phyloP scores from a whole-genome alignment of 2,888 invertebrate genomes.

The Temnothorax ravouxi region DNA sequence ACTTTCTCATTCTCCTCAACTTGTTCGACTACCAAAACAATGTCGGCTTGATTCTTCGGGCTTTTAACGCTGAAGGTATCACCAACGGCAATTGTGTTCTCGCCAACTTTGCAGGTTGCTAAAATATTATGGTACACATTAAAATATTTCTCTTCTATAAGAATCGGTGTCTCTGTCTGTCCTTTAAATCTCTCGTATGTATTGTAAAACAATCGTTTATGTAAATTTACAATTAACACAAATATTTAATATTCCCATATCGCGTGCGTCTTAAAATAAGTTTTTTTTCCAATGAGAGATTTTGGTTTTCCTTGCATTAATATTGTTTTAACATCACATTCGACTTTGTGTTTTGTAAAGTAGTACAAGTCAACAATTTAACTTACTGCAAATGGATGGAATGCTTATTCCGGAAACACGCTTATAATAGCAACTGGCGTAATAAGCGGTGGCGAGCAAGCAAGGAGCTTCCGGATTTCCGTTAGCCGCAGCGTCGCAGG shows the following conservation, averaged over 20 bases:
- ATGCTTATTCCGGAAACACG: conserved; percentile 88
- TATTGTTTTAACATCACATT: conserved; percentile 9
- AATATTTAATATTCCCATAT: conserved; percentile 8
- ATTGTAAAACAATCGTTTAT: not conserved
- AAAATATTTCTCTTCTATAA: not conserved
- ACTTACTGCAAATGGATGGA: conserved; percentile 90
- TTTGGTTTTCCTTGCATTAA: conserved; percentile 6
- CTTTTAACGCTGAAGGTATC: conserved; percentile 90
- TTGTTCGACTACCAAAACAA: conserved; percentile 93
- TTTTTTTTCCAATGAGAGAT: conserved; percentile 1
- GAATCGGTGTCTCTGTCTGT: not conserved
- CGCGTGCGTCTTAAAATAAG: not conserved
- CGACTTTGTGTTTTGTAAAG: conserved; percentile 72
- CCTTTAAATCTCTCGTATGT: not conserved
- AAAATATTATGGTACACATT: conserved; percentile 30
- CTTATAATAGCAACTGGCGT: conserved; percentile 88
- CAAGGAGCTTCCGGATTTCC: conserved; percentile 89
- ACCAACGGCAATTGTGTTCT: conserved; percentile 87
- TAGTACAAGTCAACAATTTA: conserved; percentile 46
- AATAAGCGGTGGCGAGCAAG: conserved; percentile 91
- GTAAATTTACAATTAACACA: not conserved
- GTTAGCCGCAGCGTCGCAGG: conserved; percentile 91
- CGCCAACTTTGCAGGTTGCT: conserved; percentile 87
- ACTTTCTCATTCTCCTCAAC: conserved; percentile 88
- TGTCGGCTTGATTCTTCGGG: conserved; percentile 93